Percentiles rank a stretch among this genome's conserved stretches.
phyloP scores from a whole-genome alignment of 1,140 invertebrate genomes.

The Drosophila santomea region DNA sequence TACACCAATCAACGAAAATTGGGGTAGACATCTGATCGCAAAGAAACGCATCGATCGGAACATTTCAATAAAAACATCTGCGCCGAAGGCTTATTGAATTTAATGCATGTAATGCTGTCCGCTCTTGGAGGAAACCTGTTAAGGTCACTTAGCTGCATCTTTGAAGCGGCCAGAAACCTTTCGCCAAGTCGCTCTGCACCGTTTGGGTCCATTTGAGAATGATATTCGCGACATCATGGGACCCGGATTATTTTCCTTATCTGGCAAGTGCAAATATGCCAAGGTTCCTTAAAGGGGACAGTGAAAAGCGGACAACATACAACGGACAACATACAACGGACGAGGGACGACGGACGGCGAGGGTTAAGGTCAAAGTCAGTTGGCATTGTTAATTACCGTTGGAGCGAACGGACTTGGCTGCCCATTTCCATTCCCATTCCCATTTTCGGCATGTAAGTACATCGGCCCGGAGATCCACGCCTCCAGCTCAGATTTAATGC shows the following conservation, averaged over 20 bases:
- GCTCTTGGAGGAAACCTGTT: slow-evolving; percentile 48
- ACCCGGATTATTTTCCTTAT: slow-evolving; percentile 47
- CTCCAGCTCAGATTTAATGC: slow-evolving; percentile 27
- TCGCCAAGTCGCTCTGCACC: slow-evolving; percentile 48
- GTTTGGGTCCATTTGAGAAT: slow-evolving; percentile 35
- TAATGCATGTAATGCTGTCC: slow-evolving; percentile 46
- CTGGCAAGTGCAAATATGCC: slow-evolving; percentile 58
- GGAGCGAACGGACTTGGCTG: slow-evolving; percentile 47
- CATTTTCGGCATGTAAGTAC: slow-evolving; percentile 60
- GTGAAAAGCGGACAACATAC: not conserved
- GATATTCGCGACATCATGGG: slow-evolving; percentile 66
- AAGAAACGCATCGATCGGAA: slow-evolving; percentile 51
- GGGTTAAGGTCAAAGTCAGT: slow-evolving; percentile 81
- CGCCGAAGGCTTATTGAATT: slow-evolving; percentile 55
- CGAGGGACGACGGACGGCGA: slow-evolving; percentile 29
- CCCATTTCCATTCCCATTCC: slow-evolving; percentile 42
- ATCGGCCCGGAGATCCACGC: slow-evolving; percentile 16
- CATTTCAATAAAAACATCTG: slow-evolving; percentile 54
- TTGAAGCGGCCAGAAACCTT: slow-evolving; percentile 54
- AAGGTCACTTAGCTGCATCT: slow-evolving; percentile 63
- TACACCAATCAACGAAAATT: slow-evolving; percentile 73
- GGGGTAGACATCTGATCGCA: slow-evolving; percentile 52
- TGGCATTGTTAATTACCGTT: slow-evolving; percentile 76
- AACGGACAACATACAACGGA: not conserved
- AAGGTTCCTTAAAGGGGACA: slow-evolving; percentile 28